phyloP scores from a whole-genome alignment of 2,888 invertebrate species.

The Abrostola triplasia region DNA sequence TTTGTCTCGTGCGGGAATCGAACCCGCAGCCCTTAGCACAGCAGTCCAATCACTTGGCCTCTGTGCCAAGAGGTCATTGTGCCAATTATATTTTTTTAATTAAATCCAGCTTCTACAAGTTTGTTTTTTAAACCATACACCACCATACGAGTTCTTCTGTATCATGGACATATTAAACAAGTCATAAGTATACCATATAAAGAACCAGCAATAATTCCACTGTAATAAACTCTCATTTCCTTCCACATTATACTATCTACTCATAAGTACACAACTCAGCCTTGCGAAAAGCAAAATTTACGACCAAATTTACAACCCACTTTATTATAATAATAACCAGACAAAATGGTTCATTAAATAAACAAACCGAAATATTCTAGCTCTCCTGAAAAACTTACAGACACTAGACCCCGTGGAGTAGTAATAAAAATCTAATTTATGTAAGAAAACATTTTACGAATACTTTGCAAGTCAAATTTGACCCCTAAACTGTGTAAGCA shows the following conservation, averaged over 20 bases:
- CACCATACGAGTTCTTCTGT: too few species aligned
- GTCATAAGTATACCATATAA: too few species aligned
- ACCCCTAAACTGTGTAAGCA: conserved; percentile 39
- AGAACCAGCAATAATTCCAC: neutral
- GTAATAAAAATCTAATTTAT: conserved; percentile 34
- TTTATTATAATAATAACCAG: conserved; percentile 22
- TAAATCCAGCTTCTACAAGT: too few species aligned
- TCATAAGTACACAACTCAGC: neutral
- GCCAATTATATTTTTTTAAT: too few species aligned
- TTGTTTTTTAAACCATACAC: too few species aligned
- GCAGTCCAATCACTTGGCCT: too few species aligned
- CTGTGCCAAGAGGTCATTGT: too few species aligned
- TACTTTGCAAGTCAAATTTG: conserved; percentile 42
- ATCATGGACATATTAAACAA: too few species aligned
- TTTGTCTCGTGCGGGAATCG: too few species aligned
- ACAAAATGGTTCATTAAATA: conserved; percentile 5
- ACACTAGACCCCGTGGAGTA: conserved; percentile 8
- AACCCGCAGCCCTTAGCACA: too few species aligned
- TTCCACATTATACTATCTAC: too few species aligned
- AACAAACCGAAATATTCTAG: conserved; percentile 1
- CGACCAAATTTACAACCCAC: conserved; percentile 2
- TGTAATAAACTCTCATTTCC: too few species aligned
- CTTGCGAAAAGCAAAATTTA: conserved; percentile 1
- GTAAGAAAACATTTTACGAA: conserved; percentile 19
- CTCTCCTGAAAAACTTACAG: conserved; percentile 1